Evolutionary conservation across 2,888 invertebrate genomes (phyloP).

Genomic region (Parelbella ahira): DNA sequence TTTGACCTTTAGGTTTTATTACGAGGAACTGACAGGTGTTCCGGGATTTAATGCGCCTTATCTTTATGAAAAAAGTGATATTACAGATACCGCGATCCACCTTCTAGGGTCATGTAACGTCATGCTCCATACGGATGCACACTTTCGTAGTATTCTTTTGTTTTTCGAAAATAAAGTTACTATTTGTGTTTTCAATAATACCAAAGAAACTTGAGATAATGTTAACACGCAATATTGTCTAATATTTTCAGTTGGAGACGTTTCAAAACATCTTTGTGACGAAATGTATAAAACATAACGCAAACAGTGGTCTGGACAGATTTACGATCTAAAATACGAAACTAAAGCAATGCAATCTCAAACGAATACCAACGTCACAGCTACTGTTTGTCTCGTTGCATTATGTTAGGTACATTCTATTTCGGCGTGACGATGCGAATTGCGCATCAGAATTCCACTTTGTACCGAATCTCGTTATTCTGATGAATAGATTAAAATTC

Average conservation of each 20-base stretch:
- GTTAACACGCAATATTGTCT: no score
- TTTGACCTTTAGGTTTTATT: constrained; percentile 7
- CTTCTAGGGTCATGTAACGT: not conserved
- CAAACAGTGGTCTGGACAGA: constrained; percentile 2
- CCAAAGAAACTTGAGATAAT: no score
- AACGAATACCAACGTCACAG: constrained; percentile 16
- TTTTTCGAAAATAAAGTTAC: no score
- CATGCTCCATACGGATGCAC: no score
- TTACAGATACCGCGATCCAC: not conserved
- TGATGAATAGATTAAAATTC: constrained; percentile 12
- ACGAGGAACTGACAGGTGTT: constrained; percentile 6
- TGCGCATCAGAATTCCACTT: constrained; percentile 35
- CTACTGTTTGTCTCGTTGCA: constrained; percentile 11
- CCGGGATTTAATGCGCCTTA: not conserved
- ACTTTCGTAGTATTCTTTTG: no score
- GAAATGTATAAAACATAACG: no score
- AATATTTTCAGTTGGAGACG: no score
- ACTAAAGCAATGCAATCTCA: constrained; percentile 11
- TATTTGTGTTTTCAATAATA: no score
- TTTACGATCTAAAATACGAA: constrained; percentile 15
- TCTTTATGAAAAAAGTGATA: constrained; percentile 1
- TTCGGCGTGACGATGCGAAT: constrained; percentile 36
- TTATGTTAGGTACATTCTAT: constrained; percentile 23
- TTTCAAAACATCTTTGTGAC: no score
- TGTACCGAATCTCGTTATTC: constrained; percentile 3